Base-by-base conservation (phyloP, 1,140 invertebrate species). In the Eulimnadia texana region DNA sequence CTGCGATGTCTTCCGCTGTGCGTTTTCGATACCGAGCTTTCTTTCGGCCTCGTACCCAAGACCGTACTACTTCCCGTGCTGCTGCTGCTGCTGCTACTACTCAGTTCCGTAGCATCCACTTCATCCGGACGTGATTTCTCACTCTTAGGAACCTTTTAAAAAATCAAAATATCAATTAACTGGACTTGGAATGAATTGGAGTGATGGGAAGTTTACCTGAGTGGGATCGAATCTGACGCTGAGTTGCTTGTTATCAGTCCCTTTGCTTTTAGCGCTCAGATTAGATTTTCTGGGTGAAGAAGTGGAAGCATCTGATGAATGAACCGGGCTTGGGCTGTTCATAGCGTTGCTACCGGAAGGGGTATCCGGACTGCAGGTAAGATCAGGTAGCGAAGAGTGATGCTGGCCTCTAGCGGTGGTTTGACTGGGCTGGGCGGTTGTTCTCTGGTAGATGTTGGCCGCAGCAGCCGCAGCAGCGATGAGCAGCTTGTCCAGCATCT, bases 201-300 rank as follows among this genome's bases (percentile, higher is more conserved):
- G n/a, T n/a, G n/a, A n/a, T n/a, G n/a, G n/a, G n/a, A n/a, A n/a
- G 16, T 42, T 29, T 22, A 62, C 59, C 51, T 61, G 58, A 27
- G 27, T 54, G 13, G 58, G 58, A 66, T 84, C 80, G 66, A 85
- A 84, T 56, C 84, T 71, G 0, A 84, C 84, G 64, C 78, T 76
- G 3, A 77, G 66, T 58, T 73, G 64, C 1, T 70, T 71, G 52
- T 71, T 70, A 49, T 54, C 64, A 9, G 50, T 50, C 50, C 52
- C 60, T 19, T 47, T 25, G 11, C 23, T 59, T n/a, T 50, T 49
- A 16, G 55, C 51, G 49, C 63, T 64, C 19, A 64, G 57, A 47
- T 55, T 64, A 20, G 64, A 64, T 42, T 65, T 65, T 27, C 62
- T 50, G 22, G 62, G 57, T 23, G 42, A 33, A 23, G 50, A 61